phyloP scores from a whole-genome alignment of 2,113 vertebrate genomes.

The Brachyhypopomus occidentalis region DNA sequence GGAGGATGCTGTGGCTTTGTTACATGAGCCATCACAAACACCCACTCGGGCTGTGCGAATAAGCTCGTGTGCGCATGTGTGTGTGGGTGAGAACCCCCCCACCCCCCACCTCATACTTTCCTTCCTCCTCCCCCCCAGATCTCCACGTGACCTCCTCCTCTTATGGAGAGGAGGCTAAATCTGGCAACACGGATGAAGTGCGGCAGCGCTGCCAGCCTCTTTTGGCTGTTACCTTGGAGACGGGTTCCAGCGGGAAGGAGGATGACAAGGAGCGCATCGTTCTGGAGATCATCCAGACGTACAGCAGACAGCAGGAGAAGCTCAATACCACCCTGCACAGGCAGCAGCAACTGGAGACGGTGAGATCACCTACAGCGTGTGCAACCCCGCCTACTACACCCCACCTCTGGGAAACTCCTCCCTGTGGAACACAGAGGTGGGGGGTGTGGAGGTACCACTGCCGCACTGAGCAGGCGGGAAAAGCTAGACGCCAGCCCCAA shows the following conservation, averaged over 20 bases:
- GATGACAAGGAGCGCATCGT: slow-evolving; percentile 96
- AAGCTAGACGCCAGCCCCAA: too few species aligned
- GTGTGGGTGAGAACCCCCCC: neutral
- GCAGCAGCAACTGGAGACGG: slow-evolving; percentile 94
- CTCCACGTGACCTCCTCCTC: slow-evolving; percentile 66
- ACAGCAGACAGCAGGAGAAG: slow-evolving; percentile 92
- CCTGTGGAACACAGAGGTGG: too few species aligned
- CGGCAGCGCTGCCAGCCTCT: slow-evolving; percentile 66
- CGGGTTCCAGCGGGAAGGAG: slow-evolving; percentile 75
- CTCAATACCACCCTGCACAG: slow-evolving; percentile 90
- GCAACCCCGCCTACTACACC: neutral
- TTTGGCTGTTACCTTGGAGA: slow-evolving; percentile 70
- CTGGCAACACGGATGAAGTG: slow-evolving; percentile 65
- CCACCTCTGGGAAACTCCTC: neutral
- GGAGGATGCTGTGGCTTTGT: neutral
- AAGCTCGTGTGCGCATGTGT: neutral
- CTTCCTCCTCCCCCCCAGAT: slow-evolving; percentile 71
- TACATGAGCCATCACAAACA: neutral
- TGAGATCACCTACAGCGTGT: slow-evolving; percentile 62
- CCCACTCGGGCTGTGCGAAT: slow-evolving; percentile 2
- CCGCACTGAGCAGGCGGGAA: too few species aligned
- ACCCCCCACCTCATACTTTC: slow-evolving; percentile 16
- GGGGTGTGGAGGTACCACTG: too few species aligned
- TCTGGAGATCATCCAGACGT: slow-evolving; percentile 96
- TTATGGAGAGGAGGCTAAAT: slow-evolving; percentile 74